phyloP scores from a whole-genome alignment of 1,140 invertebrate species.

The Temnothorax nylanderi region DNA sequence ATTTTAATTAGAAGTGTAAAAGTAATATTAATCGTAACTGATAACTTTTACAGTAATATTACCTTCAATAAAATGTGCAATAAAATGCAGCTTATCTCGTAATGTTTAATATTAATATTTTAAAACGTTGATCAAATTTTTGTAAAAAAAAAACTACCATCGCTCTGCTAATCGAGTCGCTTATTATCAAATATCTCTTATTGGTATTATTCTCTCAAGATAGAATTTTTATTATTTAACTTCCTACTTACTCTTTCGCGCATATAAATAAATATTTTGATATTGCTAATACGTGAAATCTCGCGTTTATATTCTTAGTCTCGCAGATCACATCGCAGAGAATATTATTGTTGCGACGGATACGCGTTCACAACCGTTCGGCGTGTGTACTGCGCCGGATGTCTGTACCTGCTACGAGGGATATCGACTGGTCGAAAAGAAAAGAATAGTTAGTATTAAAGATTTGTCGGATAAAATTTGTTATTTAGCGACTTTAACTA shows the following conservation, averaged over 20 bases:
- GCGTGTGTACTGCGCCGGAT: conserved; percentile 72
- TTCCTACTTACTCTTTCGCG: neutral
- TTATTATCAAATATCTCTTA: neutral
- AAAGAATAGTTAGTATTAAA: neutral
- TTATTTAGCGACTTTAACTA: neutral
- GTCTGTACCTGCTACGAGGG: conserved; percentile 75
- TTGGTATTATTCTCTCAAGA: neutral
- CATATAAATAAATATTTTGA: too few relatives aligned
- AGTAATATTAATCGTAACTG: neutral
- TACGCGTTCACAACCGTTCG: conserved; percentile 78
- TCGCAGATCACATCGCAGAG: neutral
- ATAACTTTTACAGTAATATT: neutral
- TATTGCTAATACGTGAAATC: neutral
- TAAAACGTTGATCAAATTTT: neutral
- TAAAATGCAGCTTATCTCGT: neutral
- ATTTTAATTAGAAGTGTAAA: neutral
- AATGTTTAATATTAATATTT: conserved; percentile 11
- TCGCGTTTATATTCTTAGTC: conserved; percentile 48
- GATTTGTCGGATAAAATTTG: neutral
- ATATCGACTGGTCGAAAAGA: conserved; percentile 44
- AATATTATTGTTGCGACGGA: conserved; percentile 87
- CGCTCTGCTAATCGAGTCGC: neutral
- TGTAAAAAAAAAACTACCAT: neutral
- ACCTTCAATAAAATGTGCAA: neutral
- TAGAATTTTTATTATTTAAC: neutral